Percentiles rank a stretch among this genome's conserved stretches.
Conservation (phyloP, 2,113 vertebrate species). For the Melanostigma gelatinosum region DNA sequence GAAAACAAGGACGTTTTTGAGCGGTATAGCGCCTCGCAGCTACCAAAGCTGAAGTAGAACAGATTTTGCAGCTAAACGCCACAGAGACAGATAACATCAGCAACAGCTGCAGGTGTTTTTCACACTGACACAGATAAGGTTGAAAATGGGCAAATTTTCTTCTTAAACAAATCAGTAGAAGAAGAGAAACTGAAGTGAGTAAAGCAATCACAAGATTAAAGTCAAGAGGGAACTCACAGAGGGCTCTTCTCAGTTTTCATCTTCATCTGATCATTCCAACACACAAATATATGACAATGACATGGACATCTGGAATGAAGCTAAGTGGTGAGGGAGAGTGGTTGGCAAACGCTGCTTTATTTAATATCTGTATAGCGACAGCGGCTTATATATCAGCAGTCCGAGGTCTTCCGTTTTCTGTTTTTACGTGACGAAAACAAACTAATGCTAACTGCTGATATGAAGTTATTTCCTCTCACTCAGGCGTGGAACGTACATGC, state of each 20-base stretch:
- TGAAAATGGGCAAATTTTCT: background rate
- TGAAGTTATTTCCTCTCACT: background rate
- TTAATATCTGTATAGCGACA: no score
- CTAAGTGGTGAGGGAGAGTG: background rate
- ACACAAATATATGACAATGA: no score
- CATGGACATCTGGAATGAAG: no score
- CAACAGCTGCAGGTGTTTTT: background rate
- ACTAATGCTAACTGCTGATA: background rate
- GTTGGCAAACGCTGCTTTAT: background rate
- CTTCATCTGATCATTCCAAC: no score
- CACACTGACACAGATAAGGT: background rate
- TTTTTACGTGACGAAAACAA: background rate
- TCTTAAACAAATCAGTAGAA: background rate
- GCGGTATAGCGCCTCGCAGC: no score
- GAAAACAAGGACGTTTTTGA: no score
- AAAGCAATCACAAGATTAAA: background rate
- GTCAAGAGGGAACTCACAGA: background rate
- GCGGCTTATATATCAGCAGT: no score
- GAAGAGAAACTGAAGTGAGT: background rate
- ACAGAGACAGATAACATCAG: background rate
- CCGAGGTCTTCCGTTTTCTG: no score
- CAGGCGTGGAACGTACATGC: no score
- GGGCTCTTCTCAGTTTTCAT: background rate
- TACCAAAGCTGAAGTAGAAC: background rate
- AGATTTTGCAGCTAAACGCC: background rate